Base-by-base conservation (phyloP, 1,140 invertebrate species). In the Vanessa tameamea region DNA sequence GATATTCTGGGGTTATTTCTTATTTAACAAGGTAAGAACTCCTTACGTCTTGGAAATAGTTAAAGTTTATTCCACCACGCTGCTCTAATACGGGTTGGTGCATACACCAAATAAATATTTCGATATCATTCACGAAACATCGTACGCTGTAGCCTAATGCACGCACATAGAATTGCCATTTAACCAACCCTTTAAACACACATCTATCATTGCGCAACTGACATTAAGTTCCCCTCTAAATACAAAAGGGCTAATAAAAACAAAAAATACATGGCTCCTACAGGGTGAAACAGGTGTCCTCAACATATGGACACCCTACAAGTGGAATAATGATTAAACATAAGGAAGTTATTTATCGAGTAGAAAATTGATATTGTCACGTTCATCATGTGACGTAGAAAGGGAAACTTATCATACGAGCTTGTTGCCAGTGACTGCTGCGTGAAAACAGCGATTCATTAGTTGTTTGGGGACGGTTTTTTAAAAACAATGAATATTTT, bases 191-290 rank as follows among this genome's bases (percentile, higher is more conserved):
- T 57, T 57, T 57, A 16, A 50, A 50, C 48, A 50, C 23, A 57
- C 53, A 23, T 57, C 53, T 57, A 57, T 57, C 53, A 57, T 57
- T 26, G 53, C 53, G 20, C 51, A 9, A 23, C 23, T 61, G 57
- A 61, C 31, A 61, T 37, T 37, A 37, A 61, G 23, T n/a, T 15
- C 13, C 57, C 57, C 57, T 61, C 14, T 11, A 61, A 61, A 61
- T 31, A 61, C 57, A 61, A 31, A 61, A 61, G 57, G 57, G 14
- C 57, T 15, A 69, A 69, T 69, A 69, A 57, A 68, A 68, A 57
- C 53, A 57, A 69, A 57, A 69, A 20, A n/a, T 23, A 55, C 48
- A n/a, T 53, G 50, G 9, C 3, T 47, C 53, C 37, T 5, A 2
- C 16, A 37, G 65, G 53, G 65, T 50, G 37, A 57, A 55, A 55